These are phyloP conservation scores for Apamea sordens DNA, from an alignment of 2,888 invertebrate genomes.

Conservation along the genomic window DNA sequence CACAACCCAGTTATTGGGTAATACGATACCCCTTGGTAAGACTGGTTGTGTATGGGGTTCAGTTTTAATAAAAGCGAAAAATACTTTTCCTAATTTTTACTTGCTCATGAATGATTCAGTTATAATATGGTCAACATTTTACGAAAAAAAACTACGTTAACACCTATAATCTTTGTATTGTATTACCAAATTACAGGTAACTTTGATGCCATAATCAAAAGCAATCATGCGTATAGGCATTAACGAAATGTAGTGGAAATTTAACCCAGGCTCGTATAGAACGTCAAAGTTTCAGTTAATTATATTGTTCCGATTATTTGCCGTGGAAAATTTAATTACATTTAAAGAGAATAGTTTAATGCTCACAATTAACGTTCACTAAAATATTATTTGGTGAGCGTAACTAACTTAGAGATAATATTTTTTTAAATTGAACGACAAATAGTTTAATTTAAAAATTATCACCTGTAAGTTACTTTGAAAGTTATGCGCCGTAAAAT, in stretches of 20 bases:
- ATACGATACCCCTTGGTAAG: too few relatives aligned
- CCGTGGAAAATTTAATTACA: conserved; percentile 35
- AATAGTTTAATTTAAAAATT: not conserved
- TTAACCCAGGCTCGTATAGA: conserved; percentile 1
- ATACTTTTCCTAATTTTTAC: not conserved
- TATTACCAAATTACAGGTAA: conserved; percentile 10
- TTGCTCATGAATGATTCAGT: not conserved
- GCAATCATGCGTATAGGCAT: conserved; percentile 28
- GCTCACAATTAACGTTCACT: not conserved
- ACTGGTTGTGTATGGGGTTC: too few relatives aligned
- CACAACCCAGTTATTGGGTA: too few relatives aligned
- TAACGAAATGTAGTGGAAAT: conserved; percentile 40
- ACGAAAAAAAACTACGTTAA: not conserved
- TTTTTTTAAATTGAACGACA: too few relatives aligned
- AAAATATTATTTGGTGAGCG: not conserved
- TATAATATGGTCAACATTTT: not conserved
- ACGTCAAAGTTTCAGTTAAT: conserved; percentile 39
- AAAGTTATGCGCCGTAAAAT: not conserved
- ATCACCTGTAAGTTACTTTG: not conserved
- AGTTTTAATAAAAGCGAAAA: not conserved
- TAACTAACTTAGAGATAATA: too few relatives aligned
- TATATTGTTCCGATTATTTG: conserved; percentile 42
- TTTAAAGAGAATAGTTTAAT: conserved; percentile 18
- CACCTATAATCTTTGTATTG: not conserved
- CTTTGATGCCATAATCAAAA: not conserved